Evolutionary conservation across 2,113 vertebrate species (phyloP).

Genomic region (Balaeniceps rex): DNA sequence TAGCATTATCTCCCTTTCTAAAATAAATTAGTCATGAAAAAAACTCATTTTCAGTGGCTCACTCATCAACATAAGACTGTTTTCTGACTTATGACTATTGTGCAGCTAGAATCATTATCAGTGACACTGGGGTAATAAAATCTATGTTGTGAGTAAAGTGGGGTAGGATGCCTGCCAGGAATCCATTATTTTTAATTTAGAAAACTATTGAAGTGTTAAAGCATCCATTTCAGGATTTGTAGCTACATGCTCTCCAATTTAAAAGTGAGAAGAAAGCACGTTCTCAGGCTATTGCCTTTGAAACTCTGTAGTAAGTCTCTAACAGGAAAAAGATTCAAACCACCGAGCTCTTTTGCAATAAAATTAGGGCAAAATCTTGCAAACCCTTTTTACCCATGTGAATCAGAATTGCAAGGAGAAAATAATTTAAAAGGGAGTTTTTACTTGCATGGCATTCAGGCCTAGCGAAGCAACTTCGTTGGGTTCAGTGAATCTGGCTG

Average conservation of each 20-base stretch:
- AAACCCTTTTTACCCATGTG: not conserved
- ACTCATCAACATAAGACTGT: not conserved
- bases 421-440: not conserved
- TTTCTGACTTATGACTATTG: conserved; percentile 5
- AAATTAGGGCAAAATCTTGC: not conserved
- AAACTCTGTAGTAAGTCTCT: not conserved
- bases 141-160: not conserved
- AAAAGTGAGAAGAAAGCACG: not conserved
- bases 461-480: not conserved
- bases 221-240: not conserved
- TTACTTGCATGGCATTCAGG: not conserved
- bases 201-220: conserved; percentile 13
- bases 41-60: not conserved
- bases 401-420: not conserved
- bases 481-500: not conserved
- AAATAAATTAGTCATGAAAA: conserved; percentile 8
- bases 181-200: not conserved
- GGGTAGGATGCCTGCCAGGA: not conserved
- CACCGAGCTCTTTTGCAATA: not conserved
- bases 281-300: not conserved
- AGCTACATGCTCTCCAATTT: not conserved
- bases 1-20: not conserved
- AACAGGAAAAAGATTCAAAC: not conserved
- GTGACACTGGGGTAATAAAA: not conserved
- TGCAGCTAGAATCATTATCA: not conserved